Evolutionary conservation across 2,888 invertebrate species (phyloP), one percentile per base, ranked within the genome.

Genomic region (Rambutsinella grinnellia): DNA sequence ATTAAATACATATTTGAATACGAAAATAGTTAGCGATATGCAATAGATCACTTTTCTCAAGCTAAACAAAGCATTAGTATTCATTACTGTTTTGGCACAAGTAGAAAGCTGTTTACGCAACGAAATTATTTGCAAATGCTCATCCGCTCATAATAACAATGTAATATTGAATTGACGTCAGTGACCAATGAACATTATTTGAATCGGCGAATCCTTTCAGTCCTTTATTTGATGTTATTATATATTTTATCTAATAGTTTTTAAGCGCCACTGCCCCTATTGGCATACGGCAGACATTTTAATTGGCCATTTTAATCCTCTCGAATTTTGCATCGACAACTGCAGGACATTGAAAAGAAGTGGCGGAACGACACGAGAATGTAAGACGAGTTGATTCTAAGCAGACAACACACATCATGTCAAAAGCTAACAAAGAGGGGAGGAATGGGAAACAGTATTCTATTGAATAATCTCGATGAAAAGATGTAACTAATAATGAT

Each of bases 361-460:
- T 5, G 36, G 13, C 5, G 36, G 36, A 36, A 13, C 21, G 53
- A 53, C 19, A 53, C 21, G 13, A 53, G 47, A 68, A 58, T 60
- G 49, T 51, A 47, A 60, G 54, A 53, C 21, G 21, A 53, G 36
- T 13, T 36, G 36, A 36, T 13, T 36, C 13, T 36, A 36, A 13
- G 36, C 36, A 36, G 36, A 36, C 36, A 13, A n/a, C 36, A 36
- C 36, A 36, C 36, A 36, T 5, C 36, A 36, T 8, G 13, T 8
- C 5, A 36, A 36, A 36, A n/a, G 49, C n/a, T 49, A 47, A 49
- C 44, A 23, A n/a, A n/a, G 46, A 46, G 28, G 8, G 17, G 62
- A 63, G 21, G 72, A 74, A 66, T 62, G 62, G 62, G 57, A 75
- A 68, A 57, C 56, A 63, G 57, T 49, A 75, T 75, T 68, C 68